Evolutionary conservation across 2,797 vertebrate species (phyloP).

Genomic region (Poliocrania exsul): DNA sequence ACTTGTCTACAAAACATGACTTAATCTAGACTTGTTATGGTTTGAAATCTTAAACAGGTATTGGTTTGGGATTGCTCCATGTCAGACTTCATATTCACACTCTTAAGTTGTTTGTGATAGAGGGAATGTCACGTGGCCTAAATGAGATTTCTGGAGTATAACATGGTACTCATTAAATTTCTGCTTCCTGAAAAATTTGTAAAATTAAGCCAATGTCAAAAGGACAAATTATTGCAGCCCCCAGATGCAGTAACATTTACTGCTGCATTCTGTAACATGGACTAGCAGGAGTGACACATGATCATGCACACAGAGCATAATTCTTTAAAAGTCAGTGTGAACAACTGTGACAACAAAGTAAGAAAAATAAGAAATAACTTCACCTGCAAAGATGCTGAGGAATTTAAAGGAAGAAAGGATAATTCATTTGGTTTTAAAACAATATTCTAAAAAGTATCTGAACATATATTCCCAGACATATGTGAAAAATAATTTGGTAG

Average conservation of each 20-base stretch:
- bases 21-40: neutral
- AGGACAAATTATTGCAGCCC: neutral
- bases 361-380: neutral
- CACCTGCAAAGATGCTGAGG: neutral
- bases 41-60: neutral
- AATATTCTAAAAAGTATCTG: neutral
- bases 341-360: neutral
- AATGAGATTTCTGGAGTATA: neutral
- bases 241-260: neutral
- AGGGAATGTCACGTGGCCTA: neutral
- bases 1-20: neutral
- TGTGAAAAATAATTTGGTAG: neutral
- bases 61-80: neutral
- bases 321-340: neutral
- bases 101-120: neutral
- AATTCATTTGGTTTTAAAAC: neutral
- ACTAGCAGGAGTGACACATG: neutral
- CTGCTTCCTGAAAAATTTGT: neutral
- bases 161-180: neutral
- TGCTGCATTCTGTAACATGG: neutral
- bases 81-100: neutral
- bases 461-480: neutral
- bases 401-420: neutral
- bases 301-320: neutral
- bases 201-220: constrained; percentile 22